Evolutionary conservation across 2,113 vertebrate species (phyloP).

Genomic region (Arenaria interpres): DNA sequence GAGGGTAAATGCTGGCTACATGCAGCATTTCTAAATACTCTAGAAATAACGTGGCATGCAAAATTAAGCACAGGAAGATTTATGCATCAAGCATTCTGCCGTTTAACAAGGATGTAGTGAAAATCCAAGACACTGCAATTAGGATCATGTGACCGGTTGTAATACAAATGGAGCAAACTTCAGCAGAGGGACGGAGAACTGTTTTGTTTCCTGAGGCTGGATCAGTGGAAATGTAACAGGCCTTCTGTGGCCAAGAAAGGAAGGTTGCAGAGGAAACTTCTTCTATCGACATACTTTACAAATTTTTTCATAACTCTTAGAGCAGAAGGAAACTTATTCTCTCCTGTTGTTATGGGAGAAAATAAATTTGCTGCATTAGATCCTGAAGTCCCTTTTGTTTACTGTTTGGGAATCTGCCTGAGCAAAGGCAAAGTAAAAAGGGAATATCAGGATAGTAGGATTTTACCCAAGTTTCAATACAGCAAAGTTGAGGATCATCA

Average conservation of each 20-base stretch:
- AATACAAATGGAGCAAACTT: neutral
- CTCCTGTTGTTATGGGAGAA: neutral
- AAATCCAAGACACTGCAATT: neutral
- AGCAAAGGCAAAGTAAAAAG: neutral
- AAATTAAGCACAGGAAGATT: neutral
- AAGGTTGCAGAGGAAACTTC: neutral
- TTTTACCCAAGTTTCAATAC: neutral
- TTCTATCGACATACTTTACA: neutral
- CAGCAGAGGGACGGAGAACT: neutral
- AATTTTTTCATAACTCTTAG: neutral
- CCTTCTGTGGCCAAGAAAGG: neutral
- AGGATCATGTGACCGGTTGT: neutral
- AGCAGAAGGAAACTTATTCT: neutral
- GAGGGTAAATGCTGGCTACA: neutral
- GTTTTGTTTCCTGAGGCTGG: neutral
- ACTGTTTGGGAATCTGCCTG: neutral
- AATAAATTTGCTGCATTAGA: neutral
- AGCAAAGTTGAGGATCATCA: neutral
- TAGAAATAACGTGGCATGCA: neutral
- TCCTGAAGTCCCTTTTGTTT: neutral
- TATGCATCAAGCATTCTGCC: neutral
- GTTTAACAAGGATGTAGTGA: neutral
- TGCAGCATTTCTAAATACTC: neutral
- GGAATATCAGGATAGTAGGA: neutral
- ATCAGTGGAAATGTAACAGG: neutral